phyloP scores from a whole-genome alignment of 2,888 invertebrate genomes.

The Rhimphoctona megacephalus region DNA sequence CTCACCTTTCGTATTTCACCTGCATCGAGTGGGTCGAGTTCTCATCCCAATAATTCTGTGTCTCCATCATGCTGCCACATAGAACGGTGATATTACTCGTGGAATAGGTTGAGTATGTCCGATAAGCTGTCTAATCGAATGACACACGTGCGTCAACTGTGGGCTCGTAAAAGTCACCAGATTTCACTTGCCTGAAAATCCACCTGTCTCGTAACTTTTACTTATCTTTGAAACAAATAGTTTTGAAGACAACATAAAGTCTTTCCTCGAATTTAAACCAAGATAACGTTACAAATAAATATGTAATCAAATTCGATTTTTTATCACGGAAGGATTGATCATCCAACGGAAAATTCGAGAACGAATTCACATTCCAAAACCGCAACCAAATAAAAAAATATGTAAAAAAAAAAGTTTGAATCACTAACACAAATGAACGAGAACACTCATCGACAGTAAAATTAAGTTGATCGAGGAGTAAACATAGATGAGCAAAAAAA shows the following conservation, averaged over 20 bases:
- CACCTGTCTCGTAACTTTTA: not conserved
- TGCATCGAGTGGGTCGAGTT: constrained; percentile 85
- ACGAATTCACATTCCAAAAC: not conserved
- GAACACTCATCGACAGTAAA: not conserved
- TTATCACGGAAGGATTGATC: not conserved
- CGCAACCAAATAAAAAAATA: not conserved
- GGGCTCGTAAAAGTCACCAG: not conserved
- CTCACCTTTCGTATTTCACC: constrained; percentile 87
- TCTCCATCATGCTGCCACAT: constrained; percentile 84
- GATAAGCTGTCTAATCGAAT: constrained; percentile 28
- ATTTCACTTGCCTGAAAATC: not conserved
- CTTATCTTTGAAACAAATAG: not conserved
- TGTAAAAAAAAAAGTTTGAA: not conserved
- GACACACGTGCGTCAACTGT: constrained; percentile 9
- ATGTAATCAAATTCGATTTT: not conserved
- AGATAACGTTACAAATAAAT: not conserved
- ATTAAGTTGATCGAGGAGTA: not conserved
- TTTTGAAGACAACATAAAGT: not conserved
- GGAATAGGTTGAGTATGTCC: not conserved
- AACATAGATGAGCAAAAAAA: constrained; percentile 17
- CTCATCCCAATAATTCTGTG: constrained; percentile 86
- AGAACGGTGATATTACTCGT: constrained; percentile 72
- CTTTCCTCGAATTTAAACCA: not conserved
- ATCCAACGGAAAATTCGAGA: constrained; percentile 4
- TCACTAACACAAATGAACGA: constrained; percentile 2